Base-by-base conservation (phyloP, 2,888 invertebrate species). In the Aproaerema taeniolella region DNA sequence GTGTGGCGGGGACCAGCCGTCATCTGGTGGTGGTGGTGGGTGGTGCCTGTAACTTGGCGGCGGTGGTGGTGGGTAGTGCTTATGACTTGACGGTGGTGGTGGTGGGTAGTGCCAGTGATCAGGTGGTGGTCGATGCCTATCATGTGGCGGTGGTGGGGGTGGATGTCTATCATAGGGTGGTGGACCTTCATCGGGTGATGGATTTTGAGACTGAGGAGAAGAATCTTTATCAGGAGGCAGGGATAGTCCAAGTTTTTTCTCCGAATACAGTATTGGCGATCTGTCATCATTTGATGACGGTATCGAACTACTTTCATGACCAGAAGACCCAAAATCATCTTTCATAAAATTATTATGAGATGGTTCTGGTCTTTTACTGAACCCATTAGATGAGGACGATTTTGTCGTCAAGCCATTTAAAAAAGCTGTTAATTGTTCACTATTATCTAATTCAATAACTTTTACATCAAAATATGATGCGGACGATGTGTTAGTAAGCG, bases 11-110 rank as follows among this genome's bases (percentile, higher is more conserved):
- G 31, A 16, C 15, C 42, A 41, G 28, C 31, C 29, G 2, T 37
- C 41, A 5, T 47, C 47, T 3, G 46, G 53, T 8, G 53, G 55
- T 20, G 47, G 43, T 5, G 41, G 51, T 9, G 28, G 11, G 14
- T 11, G 30, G 3, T 40, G 39, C 28, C 34, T 32, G 2, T 37
- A 41, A 5, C 46, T 47, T 3, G 46, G 41, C 8, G 42, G 45
- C 9, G 46, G 39, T 13, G 41, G 40, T 30, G 30, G 41, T 12
- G 38, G 32, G 6, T 34, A 39, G 10, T 38, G 25, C 37, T 39
- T 26, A 13, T 38, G 24, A 5, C 41, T 14, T 17, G 40, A 43
- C 16, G 45, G 44, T 1, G 40, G 46, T 8, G 45, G 43, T 12
- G 45, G 44, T 1, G 40, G 46, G 5, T 44, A 42, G 13, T 43